phyloP scores from a whole-genome alignment of 2,113 vertebrate species.

The Gallinago undulata region DNA sequence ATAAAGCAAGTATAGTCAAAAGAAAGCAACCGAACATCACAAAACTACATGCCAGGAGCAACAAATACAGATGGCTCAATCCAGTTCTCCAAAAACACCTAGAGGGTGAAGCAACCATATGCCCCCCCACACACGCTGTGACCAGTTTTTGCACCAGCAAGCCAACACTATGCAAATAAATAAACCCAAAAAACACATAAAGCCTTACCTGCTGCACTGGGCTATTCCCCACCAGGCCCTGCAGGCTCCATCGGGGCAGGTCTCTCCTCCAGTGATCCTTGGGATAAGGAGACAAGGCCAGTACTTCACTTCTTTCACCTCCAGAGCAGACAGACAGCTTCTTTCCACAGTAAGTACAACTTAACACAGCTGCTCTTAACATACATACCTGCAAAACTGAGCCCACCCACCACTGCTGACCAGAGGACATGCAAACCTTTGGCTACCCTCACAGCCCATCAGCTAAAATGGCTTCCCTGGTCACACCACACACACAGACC shows the following conservation, averaged over 20 bases:
- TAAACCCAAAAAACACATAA: not conserved
- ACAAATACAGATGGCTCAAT: not conserved
- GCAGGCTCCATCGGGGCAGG: not conserved
- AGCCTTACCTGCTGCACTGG: not conserved
- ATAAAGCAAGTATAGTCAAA: fast-evolving
- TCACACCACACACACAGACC: not conserved
- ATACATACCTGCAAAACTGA: not conserved
- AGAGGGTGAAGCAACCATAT: not conserved
- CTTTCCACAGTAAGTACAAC: not conserved
- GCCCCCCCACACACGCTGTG: fast-evolving
- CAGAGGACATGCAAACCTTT: fast-evolving
- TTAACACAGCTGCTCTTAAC: not conserved
- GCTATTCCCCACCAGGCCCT: not conserved
- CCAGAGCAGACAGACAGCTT: not conserved
- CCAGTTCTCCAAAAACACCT: not conserved
- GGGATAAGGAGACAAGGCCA: fast-evolving
- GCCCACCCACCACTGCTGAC: not conserved
- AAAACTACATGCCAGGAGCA: not conserved
- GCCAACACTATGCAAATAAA: not conserved
- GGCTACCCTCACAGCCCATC: fast-evolving
- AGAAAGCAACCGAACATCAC: not conserved
- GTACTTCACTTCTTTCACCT: fast-evolving
- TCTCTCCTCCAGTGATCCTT: fast-evolving
- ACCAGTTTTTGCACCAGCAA: not conserved
- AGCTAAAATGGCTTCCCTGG: not conserved